phyloP scores from a whole-genome alignment of 2,113 vertebrate species.

The Anhinga rufa region DNA sequence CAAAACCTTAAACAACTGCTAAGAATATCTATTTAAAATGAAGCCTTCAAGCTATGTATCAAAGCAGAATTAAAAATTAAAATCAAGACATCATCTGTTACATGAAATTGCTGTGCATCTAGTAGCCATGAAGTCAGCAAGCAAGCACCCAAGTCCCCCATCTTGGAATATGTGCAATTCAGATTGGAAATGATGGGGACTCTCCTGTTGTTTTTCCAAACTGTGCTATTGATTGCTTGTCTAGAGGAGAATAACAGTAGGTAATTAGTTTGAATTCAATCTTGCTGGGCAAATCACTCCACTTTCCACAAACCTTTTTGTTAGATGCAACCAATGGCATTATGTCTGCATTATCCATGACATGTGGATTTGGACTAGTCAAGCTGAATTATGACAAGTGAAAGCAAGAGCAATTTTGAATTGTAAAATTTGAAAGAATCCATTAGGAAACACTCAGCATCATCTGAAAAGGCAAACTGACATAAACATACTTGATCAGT shows the following conservation, averaged over 20 bases:
- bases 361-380: not conserved
- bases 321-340: slow-evolving; percentile 9
- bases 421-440: not conserved
- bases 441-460: not conserved
- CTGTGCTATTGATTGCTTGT: not conserved
- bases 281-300: slow-evolving; percentile 16
- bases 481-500: not conserved
- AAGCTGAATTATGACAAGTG: not conserved
- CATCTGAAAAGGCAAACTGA: not conserved
- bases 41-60: not conserved
- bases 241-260: not conserved
- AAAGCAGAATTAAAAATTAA: not conserved
- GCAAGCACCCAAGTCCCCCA: not conserved
- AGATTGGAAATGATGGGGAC: not conserved
- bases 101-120: not conserved
- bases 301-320: slow-evolving; percentile 26
- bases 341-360: not conserved
- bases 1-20: not conserved
- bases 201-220: not conserved
- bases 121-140: not conserved
- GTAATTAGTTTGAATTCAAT: slow-evolving; percentile 26
- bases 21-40: not conserved
- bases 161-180: not conserved
- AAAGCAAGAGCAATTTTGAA: slow-evolving; percentile 16
- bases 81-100: not conserved